Evolutionary conservation across 30 jellyfish, hydroid and myxozoan species (phyloP).

Genomic region (Aurelia sp.): DNA sequence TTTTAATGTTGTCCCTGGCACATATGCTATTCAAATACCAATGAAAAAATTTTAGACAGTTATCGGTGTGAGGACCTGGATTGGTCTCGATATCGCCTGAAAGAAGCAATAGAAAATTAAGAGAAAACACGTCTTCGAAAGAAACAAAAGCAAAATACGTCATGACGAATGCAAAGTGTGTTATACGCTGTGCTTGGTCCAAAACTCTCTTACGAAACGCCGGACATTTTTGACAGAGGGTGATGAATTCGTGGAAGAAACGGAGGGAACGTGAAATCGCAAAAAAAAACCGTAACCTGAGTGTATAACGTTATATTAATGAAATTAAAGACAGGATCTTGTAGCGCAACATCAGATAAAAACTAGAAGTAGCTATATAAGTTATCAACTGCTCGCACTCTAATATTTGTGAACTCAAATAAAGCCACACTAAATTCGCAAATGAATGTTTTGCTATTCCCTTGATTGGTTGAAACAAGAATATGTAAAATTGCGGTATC

Average conservation of each 20-base stretch:
- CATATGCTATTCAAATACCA: background rate
- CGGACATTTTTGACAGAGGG: no score
- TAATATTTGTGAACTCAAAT: no score
- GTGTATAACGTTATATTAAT: no score
- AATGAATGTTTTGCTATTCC: no score
- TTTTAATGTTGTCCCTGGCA: slow-evolving; percentile 23
- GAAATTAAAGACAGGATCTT: no score
- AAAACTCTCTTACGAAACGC: background rate
- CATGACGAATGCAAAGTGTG: slow-evolving; percentile 9
- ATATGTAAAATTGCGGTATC: no score
- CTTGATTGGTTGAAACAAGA: no score
- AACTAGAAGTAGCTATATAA: slow-evolving; percentile 6
- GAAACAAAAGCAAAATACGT: slow-evolving; percentile 8
- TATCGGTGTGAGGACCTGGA: slow-evolving; percentile 21
- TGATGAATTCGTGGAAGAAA: no score
- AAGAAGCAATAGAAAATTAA: slow-evolving; percentile 3
- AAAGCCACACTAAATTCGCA: slow-evolving; percentile 13
- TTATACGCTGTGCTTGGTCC: slow-evolving; percentile 9
- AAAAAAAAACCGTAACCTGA: no score
- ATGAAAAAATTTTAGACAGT: background rate
- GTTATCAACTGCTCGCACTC: background rate
- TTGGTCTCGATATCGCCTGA: background rate
- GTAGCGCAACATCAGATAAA: slow-evolving; percentile 11
- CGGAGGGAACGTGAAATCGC: no score
- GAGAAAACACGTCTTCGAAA: slow-evolving; percentile 5